Percentiles rank a stretch among this genome's conserved stretches.
Evolutionary conservation across 1,140 invertebrate genomes (phyloP).

Genomic region (Chrysomallon squamiferum): DNA sequence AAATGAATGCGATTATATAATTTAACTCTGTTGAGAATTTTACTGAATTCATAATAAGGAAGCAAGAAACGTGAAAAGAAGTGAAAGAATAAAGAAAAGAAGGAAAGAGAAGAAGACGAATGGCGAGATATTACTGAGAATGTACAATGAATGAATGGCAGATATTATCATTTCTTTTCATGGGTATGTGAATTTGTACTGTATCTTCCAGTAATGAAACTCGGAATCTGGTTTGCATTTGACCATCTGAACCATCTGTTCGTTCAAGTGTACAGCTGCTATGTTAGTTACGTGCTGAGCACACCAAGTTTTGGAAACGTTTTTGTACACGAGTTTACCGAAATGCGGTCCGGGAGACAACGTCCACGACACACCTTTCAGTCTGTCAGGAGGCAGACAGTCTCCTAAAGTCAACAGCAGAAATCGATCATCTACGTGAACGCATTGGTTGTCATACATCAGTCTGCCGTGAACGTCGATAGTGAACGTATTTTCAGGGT

Average conservation of each 20-base stretch:
- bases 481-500: constrained; percentile 25
- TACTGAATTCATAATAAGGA: too few relatives aligned
- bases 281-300: constrained; percentile 3
- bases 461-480: constrained; percentile 16
- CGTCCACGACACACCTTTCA: background rate
- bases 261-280: background rate
- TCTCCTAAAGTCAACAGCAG: background rate
- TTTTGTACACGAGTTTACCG: background rate
- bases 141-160: too few relatives aligned
- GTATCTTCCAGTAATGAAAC: background rate
- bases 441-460: constrained; percentile 18
- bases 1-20: too few relatives aligned
- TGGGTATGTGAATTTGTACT: background rate
- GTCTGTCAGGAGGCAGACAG: background rate
- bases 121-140: too few relatives aligned
- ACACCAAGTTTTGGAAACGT: background rate
- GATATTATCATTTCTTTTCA: too few relatives aligned
- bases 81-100: too few relatives aligned
- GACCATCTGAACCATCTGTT: constrained; percentile 12
- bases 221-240: background rate
- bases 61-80: too few relatives aligned
- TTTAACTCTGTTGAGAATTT: too few relatives aligned
- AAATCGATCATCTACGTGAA: background rate
- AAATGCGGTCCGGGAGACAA: too few relatives aligned
- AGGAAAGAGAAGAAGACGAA: too few relatives aligned